phyloP scores from a whole-genome alignment of 2,888 invertebrate species.

The Ganaspis brasiliensis region DNA sequence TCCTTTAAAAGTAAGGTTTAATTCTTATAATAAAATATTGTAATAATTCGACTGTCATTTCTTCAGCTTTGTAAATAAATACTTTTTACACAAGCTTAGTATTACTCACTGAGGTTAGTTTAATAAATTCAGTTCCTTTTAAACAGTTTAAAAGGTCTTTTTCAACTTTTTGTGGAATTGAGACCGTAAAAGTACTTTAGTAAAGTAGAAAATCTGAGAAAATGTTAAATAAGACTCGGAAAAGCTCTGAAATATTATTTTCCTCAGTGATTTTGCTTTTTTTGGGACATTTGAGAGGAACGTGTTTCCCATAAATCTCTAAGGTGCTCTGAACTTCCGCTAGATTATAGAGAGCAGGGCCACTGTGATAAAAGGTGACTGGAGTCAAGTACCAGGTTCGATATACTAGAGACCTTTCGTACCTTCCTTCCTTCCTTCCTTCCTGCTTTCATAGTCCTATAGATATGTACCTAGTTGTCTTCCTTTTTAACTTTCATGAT shows the following conservation, averaged over 20 bases:
- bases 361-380: conserved; percentile 39
- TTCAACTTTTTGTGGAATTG: background rate
- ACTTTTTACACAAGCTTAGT: no score
- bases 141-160: background rate
- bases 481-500: conserved; percentile 25
- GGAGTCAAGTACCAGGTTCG: conserved; percentile 22
- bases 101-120: no score
- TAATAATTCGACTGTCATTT: no score
- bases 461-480: conserved; percentile 29
- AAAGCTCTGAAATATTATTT: background rate
- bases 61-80: no score
- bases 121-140: background rate
- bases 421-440: conserved; percentile 1
- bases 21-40: no score
- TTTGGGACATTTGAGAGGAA: conserved; percentile 5
- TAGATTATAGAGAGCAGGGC: conserved; percentile 23
- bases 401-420: conserved; percentile 16
- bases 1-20: no score
- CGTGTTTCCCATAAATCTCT: conserved; percentile 16
- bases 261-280: background rate
- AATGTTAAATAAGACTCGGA: background rate
- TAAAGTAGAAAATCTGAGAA: no score
- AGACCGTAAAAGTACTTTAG: no score
- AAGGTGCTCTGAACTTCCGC: conserved; percentile 14
- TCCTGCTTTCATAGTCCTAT: conserved; percentile 10